phyloP scores from a whole-genome alignment of 2,113 vertebrate species.

The Macrotis lagotis region DNA sequence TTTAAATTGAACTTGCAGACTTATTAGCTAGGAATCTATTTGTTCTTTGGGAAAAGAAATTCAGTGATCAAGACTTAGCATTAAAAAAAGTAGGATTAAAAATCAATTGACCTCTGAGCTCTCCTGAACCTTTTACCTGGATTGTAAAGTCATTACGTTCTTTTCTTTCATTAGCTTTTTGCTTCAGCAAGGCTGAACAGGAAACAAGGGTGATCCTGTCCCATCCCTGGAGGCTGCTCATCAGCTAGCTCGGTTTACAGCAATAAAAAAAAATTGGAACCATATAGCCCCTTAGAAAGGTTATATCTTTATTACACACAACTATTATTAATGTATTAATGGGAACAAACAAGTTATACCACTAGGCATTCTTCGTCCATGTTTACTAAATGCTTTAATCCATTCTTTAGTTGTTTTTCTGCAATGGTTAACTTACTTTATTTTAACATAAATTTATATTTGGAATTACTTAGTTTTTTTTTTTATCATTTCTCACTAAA shows the following conservation, averaged over 20 bases:
- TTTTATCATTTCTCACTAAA: conserved; percentile 56
- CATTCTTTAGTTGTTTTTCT: conserved; percentile 27
- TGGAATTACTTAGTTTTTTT: not conserved
- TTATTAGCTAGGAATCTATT: conserved; percentile 46
- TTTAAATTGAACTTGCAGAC: conserved; percentile 29
- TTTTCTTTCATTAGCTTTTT: conserved; percentile 93
- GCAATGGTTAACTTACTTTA: conserved; percentile 12
- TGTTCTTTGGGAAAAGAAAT: conserved; percentile 52
- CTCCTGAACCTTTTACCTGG: conserved; percentile 86
- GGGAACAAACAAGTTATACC: conserved; percentile 35
- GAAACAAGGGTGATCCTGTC: conserved; percentile 82
- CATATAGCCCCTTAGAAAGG: conserved; percentile 50
- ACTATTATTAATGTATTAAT: conserved; percentile 30
- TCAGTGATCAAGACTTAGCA: conserved; percentile 71
- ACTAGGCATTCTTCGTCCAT: conserved; percentile 30
- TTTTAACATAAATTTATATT: not conserved
- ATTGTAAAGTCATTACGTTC: conserved; percentile 89
- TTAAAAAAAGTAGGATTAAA: conserved; percentile 72
- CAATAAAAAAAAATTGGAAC: conserved; percentile 77
- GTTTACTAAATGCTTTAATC: conserved; percentile 9
- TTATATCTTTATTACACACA: conserved; percentile 47
- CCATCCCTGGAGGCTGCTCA: conserved; percentile 89
- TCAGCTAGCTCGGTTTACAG: conserved; percentile 93
- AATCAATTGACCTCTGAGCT: conserved; percentile 84
- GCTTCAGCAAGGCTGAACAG: conserved; percentile 89